phyloP scores from a whole-genome alignment of 2,113 vertebrate genomes.

The Periophthalmodon schlosseri region DNA sequence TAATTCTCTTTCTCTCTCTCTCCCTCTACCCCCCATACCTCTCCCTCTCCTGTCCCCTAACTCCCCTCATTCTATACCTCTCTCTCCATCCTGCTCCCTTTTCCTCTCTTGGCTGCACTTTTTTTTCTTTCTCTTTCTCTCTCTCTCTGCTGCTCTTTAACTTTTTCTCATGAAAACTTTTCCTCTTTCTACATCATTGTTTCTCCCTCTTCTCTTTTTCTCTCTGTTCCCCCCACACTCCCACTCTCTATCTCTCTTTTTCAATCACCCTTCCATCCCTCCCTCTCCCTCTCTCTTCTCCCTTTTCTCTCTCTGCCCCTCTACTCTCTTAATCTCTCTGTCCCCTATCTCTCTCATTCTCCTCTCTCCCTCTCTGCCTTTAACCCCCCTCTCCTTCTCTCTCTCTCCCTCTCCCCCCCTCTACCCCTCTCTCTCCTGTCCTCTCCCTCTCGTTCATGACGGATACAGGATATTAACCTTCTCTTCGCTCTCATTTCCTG shows the following conservation, averaged over 20 bases:
- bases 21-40: no score
- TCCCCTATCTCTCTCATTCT: not conserved
- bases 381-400: constrained; percentile 1
- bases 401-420: constrained; percentile 36
- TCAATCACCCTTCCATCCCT: no score
- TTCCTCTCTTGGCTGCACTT: not conserved
- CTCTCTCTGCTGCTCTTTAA: not conserved
- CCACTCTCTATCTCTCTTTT: no score
- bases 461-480: constrained; percentile 74
- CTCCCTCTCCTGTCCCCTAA: no score
- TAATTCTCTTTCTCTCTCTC: not conserved
- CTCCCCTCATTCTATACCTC: not conserved
- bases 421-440: constrained; percentile 11
- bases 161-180: no score
- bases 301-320: not conserved
- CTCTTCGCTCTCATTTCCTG: constrained; percentile 72
- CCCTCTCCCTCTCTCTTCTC: no score
- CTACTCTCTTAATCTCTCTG: no score
- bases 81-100: not conserved
- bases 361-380: constrained; percentile 29
- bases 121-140: not conserved
- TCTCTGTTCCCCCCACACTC: no score
- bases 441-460: constrained; percentile 8
- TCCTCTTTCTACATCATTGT: no score
- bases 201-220: no score